Percentiles rank a stretch among this genome's conserved stretches.
These are phyloP conservation scores for Gallinago stenura DNA, from an alignment of 2,797 vertebrate genomes.

Conservation along the genomic window DNA sequence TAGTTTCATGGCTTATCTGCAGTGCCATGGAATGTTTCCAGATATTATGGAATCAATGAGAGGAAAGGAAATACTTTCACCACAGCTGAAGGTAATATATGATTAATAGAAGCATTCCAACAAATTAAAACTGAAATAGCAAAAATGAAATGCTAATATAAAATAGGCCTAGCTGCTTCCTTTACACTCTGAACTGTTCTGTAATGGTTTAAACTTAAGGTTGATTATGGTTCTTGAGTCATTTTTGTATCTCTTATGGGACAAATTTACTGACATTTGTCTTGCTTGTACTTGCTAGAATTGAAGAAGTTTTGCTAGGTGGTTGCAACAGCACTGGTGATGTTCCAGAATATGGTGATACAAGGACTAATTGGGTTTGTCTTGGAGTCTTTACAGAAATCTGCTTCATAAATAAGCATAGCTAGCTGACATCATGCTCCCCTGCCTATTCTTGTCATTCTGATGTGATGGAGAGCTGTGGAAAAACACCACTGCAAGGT, in stretches of 20 bases:
- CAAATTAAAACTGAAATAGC: neutral
- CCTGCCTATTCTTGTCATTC: neutral
- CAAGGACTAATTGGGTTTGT: neutral
- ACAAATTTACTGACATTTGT: neutral
- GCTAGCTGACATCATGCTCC: neutral
- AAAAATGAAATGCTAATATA: neutral
- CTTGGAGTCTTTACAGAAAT: neutral
- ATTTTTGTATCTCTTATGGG: neutral
- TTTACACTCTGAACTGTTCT: neutral
- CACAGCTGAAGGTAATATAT: conserved; percentile 87
- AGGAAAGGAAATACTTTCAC: conserved; percentile 83
- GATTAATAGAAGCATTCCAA: neutral
- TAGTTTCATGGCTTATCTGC: conserved; percentile 81
- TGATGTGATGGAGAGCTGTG: neutral
- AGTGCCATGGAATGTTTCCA: conserved; percentile 78
- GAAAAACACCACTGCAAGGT: neutral
- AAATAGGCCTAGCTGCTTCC: neutral
- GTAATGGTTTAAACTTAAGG: neutral
- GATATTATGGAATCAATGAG: conserved; percentile 37
- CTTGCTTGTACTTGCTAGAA: neutral
- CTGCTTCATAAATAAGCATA: neutral
- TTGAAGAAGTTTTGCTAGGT: neutral
- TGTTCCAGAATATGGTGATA: neutral
- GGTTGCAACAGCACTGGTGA: neutral
- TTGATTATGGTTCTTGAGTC: neutral